A percentile compares a stretch with the other conserved stretches of the same genome.
Evolutionary conservation across 2,888 invertebrate genomes (phyloP).

Genomic region (Enchytraeus crypticus): DNA sequence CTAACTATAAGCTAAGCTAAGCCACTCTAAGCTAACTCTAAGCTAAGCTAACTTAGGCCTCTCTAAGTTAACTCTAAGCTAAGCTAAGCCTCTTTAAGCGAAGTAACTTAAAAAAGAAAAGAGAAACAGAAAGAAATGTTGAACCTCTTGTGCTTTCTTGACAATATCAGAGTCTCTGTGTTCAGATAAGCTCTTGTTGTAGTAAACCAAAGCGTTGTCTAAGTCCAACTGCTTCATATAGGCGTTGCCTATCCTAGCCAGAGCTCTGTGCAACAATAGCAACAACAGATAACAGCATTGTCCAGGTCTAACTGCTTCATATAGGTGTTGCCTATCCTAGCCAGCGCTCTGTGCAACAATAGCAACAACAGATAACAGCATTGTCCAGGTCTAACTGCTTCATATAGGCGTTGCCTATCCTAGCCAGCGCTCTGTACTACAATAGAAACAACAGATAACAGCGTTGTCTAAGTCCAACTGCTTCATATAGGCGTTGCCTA

Average conservation of each 20-base stretch:
- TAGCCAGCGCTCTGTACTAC: constrained; percentile 73
- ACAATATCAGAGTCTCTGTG: constrained; percentile 89
- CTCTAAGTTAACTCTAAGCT: too few species aligned
- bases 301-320: constrained; percentile 76
- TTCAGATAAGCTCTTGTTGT: constrained; percentile 94
- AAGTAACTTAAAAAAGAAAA: too few species aligned
- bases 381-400: constrained; percentile 76
- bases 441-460: too few species aligned
- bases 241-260: constrained; percentile 85
- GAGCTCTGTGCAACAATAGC: too few species aligned
- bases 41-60: too few species aligned
- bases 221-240: constrained; percentile 78
- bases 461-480: constrained; percentile 76
- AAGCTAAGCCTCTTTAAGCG: too few species aligned
- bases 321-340: constrained; percentile 85
- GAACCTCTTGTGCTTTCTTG: constrained; percentile 54
- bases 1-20: too few species aligned
- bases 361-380: too few species aligned
- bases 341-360: constrained; percentile 73
- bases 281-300: too few species aligned
- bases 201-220: constrained; percentile 75
- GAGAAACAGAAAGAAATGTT: too few species aligned
- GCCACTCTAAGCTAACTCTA: too few species aligned
- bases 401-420: constrained; percentile 84
- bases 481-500: constrained; percentile 84